A percentile compares a stretch with the other conserved stretches of the same genome.
Evolutionary conservation across 2,888 invertebrate genomes (phyloP).

Genomic region (Drosophila phalerata): DNA sequence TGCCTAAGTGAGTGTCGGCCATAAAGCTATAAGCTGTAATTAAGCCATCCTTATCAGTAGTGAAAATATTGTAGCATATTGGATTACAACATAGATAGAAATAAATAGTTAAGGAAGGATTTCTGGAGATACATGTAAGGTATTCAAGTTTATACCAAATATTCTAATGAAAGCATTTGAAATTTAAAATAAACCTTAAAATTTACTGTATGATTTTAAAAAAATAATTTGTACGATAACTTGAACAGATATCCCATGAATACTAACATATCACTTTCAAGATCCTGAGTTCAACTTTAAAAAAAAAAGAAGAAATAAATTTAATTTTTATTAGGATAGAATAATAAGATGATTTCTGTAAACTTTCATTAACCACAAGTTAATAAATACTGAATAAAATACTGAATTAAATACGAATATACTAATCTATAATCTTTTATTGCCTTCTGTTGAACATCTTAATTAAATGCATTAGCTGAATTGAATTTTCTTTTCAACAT

Average conservation of each 20-base stretch:
- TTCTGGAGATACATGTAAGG: background rate
- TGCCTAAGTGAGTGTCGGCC: conserved; percentile 57
- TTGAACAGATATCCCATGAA: too few species aligned
- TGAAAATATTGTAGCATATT: conserved; percentile 59
- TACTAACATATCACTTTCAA: too few species aligned
- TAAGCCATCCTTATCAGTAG: conserved; percentile 61
- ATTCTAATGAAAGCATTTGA: background rate
- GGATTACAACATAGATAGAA: conserved; percentile 50
- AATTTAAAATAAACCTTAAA: too few species aligned
- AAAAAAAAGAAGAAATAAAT: too few species aligned
- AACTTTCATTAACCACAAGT: background rate
- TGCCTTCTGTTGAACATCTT: conserved; percentile 18
- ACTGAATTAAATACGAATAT: background rate
- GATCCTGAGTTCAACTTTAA: too few species aligned
- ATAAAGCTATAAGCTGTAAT: conserved; percentile 59
- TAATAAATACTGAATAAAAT: background rate
- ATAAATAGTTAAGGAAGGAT: background rate
- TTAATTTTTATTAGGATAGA: too few species aligned
- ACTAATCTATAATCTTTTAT: background rate
- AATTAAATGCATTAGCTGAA: conserved; percentile 17
- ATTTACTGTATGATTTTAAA: too few species aligned
- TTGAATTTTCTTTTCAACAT: conserved; percentile 12
- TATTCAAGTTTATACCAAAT: background rate
- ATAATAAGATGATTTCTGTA: background rate
- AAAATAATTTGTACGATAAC: too few species aligned